Evolutionary conservation across 1,140 invertebrate species (phyloP), one percentile per base, ranked within the genome.

Genomic region (Drosophila athabasca): DNA sequence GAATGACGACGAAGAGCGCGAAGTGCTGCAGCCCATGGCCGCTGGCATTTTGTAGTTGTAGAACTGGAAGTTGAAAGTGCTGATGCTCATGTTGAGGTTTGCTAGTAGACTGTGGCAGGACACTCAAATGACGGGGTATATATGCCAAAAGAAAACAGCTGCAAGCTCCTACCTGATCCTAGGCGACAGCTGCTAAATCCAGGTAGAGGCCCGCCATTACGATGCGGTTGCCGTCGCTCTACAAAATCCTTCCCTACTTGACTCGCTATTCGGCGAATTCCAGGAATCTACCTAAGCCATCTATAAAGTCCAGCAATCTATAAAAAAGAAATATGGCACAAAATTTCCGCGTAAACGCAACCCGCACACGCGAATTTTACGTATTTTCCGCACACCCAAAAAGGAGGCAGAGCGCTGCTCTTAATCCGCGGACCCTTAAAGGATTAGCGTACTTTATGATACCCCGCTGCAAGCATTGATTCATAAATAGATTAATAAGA

Each of bases 401-500:
- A 57, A 50, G 60, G 46, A 68, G 55, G 55, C 35, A 61, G 22
- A 57, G 60, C 13, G 55, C 57, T 51, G 15, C 29, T 43, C 45
- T 52, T 81, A 87, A 85, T 85, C 81, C 53, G 19, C 24, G 45
- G 48, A 39, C 58, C 41, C 45, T 68, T 79, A 81, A 82, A 82
- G 79, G 79, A 82, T 82, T 82, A 74, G 54, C 64, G 46, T 11
- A 61, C 58, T 83, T 83, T 79, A 83, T 70, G 79, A 61, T 39
- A 19, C 45, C 31, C 70, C 61, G 62, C 55, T 49, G 35, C 66
- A 29, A 59, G 61, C 70, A 82, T 61, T 76, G 60, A 87, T 88
- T 87, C 82, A 87, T 82, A 88, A 87, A 88, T 76, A 88, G 82
- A 80, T 87, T 87, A 79, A 72, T 75, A 81, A 66, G 41, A 78